Base-by-base conservation (phyloP, 2,888 invertebrate genomes). In the Embidobia sp. region DNA sequence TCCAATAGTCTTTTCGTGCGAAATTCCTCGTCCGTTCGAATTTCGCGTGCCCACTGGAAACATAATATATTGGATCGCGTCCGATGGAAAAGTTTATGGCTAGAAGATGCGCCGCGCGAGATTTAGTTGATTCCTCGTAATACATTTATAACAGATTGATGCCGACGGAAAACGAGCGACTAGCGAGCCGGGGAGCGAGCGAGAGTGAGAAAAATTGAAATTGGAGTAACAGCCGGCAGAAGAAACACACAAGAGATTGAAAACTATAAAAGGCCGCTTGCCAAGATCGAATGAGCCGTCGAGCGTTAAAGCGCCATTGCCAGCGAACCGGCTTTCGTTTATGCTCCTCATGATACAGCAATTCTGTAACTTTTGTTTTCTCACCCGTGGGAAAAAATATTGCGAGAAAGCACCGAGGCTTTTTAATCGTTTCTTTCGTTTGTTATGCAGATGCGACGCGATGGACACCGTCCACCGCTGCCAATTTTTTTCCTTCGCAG, bases 271-370 rank as follows among this genome's bases (percentile, higher is more conserved):
- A 63, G 70, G 19, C 49, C 46, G 46, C 44, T 67, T 35, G 67
- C 33, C 49, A 59, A 59, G 70, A 70, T 72, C 72, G 72, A 72
- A 72, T 44, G 69, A 59, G 59, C 70, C 61, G 72, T 72, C 72
- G 55, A 63, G 72, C 72, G 63, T 72, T 72, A 72, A 72, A 72
- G 63, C 72, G 31, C 53, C 61, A 69, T 69, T 57, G 46, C 67
- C 22, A 57, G 10, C 51, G 33, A 53, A 57, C 67, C 67, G 67
- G 67, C 72, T 61, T 59, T 72, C 61, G 53, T 55, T 63, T 69
- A 51, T 44, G 51, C 48, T 59, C 42, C 49, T 59, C 59, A 29
- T 70, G 70, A 70, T 59, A 51, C 59, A 59, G 59, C 59, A 59
- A 69, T 69, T 57, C 49, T 57, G 15, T 13, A 70, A 70, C 70